Percentiles rank a stretch among this genome's conserved stretches.
These are phyloP conservation scores for Phalacrocorax pelagicus DNA, from an alignment of 2,113 vertebrate species.

Conservation along the genomic window DNA sequence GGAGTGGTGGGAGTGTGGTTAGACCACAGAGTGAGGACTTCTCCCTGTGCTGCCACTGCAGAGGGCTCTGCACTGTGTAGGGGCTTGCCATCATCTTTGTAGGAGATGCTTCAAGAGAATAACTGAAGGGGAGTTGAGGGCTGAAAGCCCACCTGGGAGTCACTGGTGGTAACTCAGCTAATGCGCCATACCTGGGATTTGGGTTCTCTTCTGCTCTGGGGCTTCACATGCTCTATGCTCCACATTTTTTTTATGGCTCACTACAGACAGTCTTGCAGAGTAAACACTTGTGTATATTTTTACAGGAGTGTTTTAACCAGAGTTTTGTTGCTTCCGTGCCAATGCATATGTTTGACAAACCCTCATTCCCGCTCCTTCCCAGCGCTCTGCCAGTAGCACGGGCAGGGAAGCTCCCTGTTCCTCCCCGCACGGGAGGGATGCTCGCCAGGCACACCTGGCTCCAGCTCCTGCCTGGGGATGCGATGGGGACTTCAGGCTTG, in stretches of 20 bases:
- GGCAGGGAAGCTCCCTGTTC: background rate
- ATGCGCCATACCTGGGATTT: rapidly evolving
- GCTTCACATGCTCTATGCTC: rapidly evolving
- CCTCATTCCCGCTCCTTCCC: background rate
- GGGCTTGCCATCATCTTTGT: background rate
- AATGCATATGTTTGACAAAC: rapidly evolving
- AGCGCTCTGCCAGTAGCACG: rapidly evolving
- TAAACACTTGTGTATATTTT: rapidly evolving
- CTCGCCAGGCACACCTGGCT: background rate
- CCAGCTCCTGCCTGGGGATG: background rate
- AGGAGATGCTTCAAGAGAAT: background rate
- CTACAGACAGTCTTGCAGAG: background rate
- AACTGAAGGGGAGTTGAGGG: too few relatives aligned
- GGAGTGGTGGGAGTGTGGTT: background rate
- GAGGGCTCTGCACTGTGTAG: rapidly evolving
- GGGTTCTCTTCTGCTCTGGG: background rate
- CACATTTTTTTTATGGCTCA: rapidly evolving
- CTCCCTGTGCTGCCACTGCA: rapidly evolving
- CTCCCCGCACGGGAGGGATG: background rate
- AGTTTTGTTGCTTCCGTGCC: background rate
- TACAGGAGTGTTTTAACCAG: background rate
- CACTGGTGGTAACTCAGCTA: background rate
- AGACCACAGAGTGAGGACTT: rapidly evolving
- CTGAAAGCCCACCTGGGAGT: background rate
- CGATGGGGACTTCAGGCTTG: background rate